Evolutionary conservation across 2,113 vertebrate genomes (phyloP).

Genomic region (Nibea coibor): DNA sequence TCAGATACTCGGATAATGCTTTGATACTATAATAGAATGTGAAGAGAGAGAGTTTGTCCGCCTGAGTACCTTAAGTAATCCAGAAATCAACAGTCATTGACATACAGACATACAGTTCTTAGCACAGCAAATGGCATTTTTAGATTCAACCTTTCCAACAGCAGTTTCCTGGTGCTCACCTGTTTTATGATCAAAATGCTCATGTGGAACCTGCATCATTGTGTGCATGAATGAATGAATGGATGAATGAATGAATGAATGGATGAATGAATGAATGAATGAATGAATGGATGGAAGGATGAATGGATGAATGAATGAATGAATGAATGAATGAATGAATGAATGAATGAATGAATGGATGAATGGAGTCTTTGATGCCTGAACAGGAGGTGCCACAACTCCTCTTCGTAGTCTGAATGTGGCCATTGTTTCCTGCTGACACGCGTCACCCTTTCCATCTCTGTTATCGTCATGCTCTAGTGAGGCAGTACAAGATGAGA

Average conservation of each 20-base stretch:
- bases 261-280: too few relatives aligned
- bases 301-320: too few relatives aligned
- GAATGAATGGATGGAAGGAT: too few relatives aligned
- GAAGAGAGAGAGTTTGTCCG: not conserved
- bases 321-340: too few relatives aligned
- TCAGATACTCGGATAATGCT: not conserved
- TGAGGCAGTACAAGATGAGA: constrained; percentile 9
- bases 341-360: too few relatives aligned
- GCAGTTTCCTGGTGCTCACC: not conserved
- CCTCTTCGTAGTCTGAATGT: constrained; percentile 23
- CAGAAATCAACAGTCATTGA: constrained; percentile 1
- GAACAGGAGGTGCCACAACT: constrained; percentile 33
- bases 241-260: too few relatives aligned
- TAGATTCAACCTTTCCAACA: not conserved
- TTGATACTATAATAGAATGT: not conserved
- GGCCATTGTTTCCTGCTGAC: constrained; percentile 30
- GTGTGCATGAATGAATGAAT: not conserved
- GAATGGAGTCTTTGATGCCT: constrained; percentile 26
- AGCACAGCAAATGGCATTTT: not conserved
- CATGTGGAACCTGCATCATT: not conserved
- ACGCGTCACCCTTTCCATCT: constrained; percentile 29
- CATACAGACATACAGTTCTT: not conserved
- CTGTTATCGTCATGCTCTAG: constrained; percentile 18
- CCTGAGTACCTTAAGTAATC: not conserved
- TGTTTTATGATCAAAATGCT: not conserved